These are phyloP conservation scores for Gymnogyps californianus DNA, from an alignment of 2,113 vertebrate genomes.

Conservation along the genomic window DNA sequence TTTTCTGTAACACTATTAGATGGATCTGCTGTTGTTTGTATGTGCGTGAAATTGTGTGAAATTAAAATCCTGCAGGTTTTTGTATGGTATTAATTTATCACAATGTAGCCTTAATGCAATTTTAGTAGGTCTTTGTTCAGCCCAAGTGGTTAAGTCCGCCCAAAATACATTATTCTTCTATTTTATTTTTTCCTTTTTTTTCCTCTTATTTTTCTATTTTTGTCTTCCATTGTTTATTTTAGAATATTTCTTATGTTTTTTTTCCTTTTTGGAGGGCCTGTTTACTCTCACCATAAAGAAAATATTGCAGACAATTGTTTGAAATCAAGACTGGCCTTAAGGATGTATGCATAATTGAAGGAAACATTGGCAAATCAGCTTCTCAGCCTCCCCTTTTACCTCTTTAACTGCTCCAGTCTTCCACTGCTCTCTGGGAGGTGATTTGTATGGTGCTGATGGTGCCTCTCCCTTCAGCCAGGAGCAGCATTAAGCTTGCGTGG, in stretches of 20 bases:
- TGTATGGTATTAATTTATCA: background rate
- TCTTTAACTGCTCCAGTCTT: background rate
- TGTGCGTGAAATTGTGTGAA: constrained; percentile 27
- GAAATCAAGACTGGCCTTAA: background rate
- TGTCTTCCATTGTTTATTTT: background rate
- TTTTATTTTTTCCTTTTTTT: background rate
- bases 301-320: background rate
- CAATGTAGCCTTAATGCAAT: constrained; percentile 10
- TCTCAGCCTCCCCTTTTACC: background rate
- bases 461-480: background rate
- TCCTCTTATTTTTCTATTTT: background rate
- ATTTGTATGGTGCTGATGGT: rapidly evolving
- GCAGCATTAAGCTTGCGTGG: rapidly evolving
- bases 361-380: background rate
- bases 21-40: background rate
- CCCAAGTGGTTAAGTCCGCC: background rate
- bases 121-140: constrained; percentile 14
- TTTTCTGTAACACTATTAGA: background rate
- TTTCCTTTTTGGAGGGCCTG: background rate
- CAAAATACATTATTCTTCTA: background rate
- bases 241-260: background rate
- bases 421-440: background rate
- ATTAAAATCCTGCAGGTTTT: constrained; percentile 38
- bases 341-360: background rate
- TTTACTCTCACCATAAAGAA: background rate